Evolutionary conservation across 2,113 vertebrate genomes (phyloP).

Genomic region (Nyctereutes procyonoides): DNA sequence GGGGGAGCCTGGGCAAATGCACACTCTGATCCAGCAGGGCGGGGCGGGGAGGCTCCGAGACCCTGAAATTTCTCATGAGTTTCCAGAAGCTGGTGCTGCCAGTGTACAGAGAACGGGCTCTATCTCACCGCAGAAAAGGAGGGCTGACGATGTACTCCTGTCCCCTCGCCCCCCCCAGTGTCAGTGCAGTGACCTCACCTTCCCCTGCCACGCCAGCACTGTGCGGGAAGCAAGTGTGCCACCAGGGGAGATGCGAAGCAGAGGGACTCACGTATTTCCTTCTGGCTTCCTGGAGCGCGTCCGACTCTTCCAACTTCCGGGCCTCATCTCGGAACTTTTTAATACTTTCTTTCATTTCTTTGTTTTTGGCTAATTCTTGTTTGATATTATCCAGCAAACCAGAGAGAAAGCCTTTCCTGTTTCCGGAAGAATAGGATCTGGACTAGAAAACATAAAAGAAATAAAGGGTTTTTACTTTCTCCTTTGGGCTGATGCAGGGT

Average conservation of each 20-base stretch:
- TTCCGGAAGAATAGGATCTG: conserved; percentile 86
- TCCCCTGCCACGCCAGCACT: rapidly evolving
- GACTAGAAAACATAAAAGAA: conserved; percentile 77
- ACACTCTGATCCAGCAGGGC: not conserved
- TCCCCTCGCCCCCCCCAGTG: not conserved
- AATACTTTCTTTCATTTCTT: conserved; percentile 98
- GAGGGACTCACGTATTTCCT: conserved; percentile 94
- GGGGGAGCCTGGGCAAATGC: rapidly evolving
- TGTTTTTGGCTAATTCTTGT: conserved; percentile 96
- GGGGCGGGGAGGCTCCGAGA: not conserved
- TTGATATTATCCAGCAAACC: conserved; percentile 96
- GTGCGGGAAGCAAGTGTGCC: not conserved
- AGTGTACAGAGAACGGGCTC: not conserved
- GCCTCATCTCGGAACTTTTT: conserved; percentile 97
- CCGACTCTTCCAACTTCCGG: conserved; percentile 95
- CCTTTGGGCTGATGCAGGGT: not conserved
- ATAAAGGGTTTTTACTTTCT: not conserved
- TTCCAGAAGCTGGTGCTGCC: not conserved
- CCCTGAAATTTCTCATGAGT: rapidly evolving
- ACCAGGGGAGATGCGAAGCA: rapidly evolving
- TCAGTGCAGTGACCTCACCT: not conserved
- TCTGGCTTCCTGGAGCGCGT: conserved; percentile 93
- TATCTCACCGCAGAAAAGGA: rapidly evolving
- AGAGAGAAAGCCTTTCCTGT: conserved; percentile 94
- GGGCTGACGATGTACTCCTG: no score